Conservation (phyloP, 1,140 invertebrate species). For the Caenorhabditis inopinata region DNA sequence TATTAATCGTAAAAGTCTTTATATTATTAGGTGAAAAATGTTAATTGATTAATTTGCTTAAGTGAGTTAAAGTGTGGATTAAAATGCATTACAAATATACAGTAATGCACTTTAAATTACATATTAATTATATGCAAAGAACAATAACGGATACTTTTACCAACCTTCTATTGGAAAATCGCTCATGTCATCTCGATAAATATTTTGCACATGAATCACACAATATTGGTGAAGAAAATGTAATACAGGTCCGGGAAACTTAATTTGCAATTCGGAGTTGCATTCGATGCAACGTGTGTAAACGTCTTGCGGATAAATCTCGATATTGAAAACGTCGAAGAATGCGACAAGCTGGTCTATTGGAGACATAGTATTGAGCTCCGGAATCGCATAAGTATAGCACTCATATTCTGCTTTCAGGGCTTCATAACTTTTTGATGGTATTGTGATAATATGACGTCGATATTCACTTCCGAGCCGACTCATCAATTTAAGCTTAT, state of each 20-base stretch:
- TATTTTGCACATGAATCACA: neutral
- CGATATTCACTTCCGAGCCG: neutral
- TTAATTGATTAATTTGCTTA: too few species aligned
- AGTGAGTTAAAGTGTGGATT: too few species aligned
- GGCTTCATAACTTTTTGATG: constrained; percentile 3
- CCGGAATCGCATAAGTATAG: neutral
- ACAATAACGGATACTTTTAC: too few species aligned
- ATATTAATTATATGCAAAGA: too few species aligned
- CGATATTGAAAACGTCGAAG: neutral
- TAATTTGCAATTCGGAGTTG: neutral
- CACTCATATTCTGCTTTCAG: neutral
- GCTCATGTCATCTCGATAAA: neutral
- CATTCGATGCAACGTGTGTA: neutral
- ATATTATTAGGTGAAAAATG: too few species aligned
- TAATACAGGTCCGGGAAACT: neutral
- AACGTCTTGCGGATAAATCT: neutral
- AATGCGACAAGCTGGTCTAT: neutral
- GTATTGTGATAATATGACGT: neutral
- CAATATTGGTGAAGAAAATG: constrained; percentile 6
- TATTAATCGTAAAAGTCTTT: too few species aligned
- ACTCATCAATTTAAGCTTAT: neutral
- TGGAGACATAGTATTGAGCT: neutral
- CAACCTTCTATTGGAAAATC: neutral
- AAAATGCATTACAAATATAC: too few species aligned
- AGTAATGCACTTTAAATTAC: too few species aligned